Evolutionary conservation across 1,140 invertebrate genomes (phyloP), one percentile per base, ranked within the genome.

Genomic region (Sarcophaga peregrina): DNA sequence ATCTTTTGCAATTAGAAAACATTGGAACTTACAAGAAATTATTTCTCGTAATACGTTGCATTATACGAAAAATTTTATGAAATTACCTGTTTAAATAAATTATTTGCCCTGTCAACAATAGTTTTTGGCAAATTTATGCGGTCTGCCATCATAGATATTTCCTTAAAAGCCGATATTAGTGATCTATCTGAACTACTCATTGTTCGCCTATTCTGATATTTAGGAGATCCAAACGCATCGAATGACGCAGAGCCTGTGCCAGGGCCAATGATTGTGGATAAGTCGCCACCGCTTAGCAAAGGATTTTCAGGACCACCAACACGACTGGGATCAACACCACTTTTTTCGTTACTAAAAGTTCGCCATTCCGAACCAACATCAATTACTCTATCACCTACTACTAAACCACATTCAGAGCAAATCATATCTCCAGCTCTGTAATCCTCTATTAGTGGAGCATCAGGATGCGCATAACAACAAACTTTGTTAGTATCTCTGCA

Each of bases 351-450:
- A 86, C 97, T 99, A 91, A 99, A 99, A 80, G 98, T 99, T 91
- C 99, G 93, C 99, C 99, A 99, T 91, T 99, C 99, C n/a, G 98
- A 99, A n/a, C 98, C 98, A n/a, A 99, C 99, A 93, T 99, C 99
- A 85, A 99, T 98, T 0, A 99, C 97, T 90, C 98, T 95, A 91
- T 99, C 99, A 46, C 99, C 99, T 50, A 99, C 98, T 74, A 99
- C 98, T 75, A 99, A 93, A 20, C 99, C 99, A 93, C 99, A 99
- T 92, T 98, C 97, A 45, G 97, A 96, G 92, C 99, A 99, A 88
- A 99, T 98, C 93, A 98, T 96, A 91, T 99, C 99, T 20, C 99
- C 99, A 85, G 98, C 98, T 89, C 98, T 93, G 90, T 99, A 99
- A 92, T 99, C 98, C 92, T 99, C 98, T 85, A 99, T 97, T 20